Evolutionary conservation across 2,113 vertebrate species (phyloP), one percentile per base, ranked within the genome.

Genomic region (Monopterus albus): DNA sequence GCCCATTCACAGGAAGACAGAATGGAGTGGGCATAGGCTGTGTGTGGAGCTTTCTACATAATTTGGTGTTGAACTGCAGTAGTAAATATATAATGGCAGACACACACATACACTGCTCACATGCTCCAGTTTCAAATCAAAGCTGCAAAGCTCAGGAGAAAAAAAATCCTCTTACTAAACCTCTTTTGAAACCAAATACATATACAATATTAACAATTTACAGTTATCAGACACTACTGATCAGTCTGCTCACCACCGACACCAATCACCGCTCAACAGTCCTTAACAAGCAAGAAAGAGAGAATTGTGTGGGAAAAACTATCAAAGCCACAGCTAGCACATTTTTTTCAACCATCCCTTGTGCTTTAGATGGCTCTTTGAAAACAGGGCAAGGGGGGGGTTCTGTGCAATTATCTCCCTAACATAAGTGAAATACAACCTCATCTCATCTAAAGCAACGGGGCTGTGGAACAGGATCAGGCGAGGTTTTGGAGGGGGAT

Each of bases 351-450:
- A 53, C 62, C 53, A 71, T n/a, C 79, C 51, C 60, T 76, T 74
- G 73, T 82, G 52, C 52, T 88, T 55, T 46, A 49, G 56, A 83
- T 81, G 71, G 53, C 55, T 49, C 82, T 86, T 42, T 25, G 75
- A 72, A 78, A 82, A 49, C 7, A 65, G 46, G 53, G 45, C 20
- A 45, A 38, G 29, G 61, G 49, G 61, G 49, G 52, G 51, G 38
- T 58, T 78, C 87, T 21, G 51, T 78, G 39, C 46, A 77, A 86
- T 89, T 91, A 83, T 71, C 33, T 64, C n/a, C 70, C 49, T 80
- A 60, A 70, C 62, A 85, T 72, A 42, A 77, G 28, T 47, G 50
- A 62, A 65, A 43, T 64, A 20, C 26, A 1, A 18, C 60, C 58
- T 61, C 46, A 21, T 31, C 47, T 40, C 58, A 39, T 14, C 17